These are phyloP conservation scores for Vultur gryphus DNA, from an alignment of 2,797 vertebrate species.

Conservation along the genomic window DNA sequence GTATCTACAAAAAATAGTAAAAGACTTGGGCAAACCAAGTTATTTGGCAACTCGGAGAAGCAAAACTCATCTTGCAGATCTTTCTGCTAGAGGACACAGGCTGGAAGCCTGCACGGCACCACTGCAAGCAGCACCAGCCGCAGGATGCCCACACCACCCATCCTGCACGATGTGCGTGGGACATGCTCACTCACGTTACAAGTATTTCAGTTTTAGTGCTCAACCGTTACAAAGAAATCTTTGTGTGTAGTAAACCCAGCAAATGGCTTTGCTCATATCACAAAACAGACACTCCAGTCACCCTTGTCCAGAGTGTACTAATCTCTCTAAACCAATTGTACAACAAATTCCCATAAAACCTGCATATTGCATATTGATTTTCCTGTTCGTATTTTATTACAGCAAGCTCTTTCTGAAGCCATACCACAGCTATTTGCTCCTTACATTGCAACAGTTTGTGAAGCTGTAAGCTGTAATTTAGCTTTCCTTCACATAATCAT, in stretches of 20 bases:
- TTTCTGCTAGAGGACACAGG: background rate
- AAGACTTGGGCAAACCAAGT: fast-evolving
- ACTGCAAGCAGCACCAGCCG: background rate
- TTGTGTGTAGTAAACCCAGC: background rate
- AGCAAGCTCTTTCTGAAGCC: background rate
- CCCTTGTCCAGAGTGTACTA: background rate
- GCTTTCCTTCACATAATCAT: background rate
- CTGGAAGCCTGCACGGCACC: background rate
- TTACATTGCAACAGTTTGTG: background rate
- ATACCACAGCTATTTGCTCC: background rate
- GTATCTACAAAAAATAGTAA: fast-evolving
- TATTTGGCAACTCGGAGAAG: background rate
- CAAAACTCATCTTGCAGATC: background rate
- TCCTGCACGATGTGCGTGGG: fast-evolving
- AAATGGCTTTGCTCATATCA: background rate
- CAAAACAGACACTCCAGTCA: background rate
- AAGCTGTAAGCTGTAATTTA: background rate
- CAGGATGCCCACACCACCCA: background rate
- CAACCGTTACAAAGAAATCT: fast-evolving
- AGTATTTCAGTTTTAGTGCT: background rate
- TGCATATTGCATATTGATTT: background rate
- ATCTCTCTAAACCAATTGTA: background rate
- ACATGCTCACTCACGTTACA: fast-evolving
- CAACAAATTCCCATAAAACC: background rate
- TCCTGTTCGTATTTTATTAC: background rate